phyloP scores from a whole-genome alignment of 2,888 invertebrate genomes.

The Dichetophora obliterata region DNA sequence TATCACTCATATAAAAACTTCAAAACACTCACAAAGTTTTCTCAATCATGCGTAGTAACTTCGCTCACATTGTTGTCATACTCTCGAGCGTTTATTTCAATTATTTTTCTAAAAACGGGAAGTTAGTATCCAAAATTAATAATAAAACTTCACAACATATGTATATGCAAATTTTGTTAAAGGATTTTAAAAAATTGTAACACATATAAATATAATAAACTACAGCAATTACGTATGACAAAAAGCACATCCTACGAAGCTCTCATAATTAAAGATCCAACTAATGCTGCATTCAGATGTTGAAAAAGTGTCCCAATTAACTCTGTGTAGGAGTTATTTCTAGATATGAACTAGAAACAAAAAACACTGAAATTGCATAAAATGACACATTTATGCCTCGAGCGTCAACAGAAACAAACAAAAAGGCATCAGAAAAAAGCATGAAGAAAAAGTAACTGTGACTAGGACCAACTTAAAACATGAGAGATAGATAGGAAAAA shows the following conservation, averaged over 20 bases:
- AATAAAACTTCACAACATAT: no score
- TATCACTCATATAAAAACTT: no score
- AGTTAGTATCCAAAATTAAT: no score
- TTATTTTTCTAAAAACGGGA: no score
- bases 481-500: background rate
- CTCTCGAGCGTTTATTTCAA: no score
- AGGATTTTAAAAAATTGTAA: no score
- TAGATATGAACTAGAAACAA: background rate
- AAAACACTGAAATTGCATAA: slow-evolving; percentile 14
- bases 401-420: slow-evolving; percentile 24
- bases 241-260: background rate
- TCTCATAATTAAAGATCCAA: background rate
- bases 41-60: no score
- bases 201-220: background rate
- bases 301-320: slow-evolving; percentile 23
- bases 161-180: no score
- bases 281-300: background rate
- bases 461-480: background rate
- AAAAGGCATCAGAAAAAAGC: background rate
- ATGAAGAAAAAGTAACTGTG: background rate
- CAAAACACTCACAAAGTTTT: no score
- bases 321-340: background rate
- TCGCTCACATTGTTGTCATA: no score
- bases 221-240: background rate
- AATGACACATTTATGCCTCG: slow-evolving; percentile 22